Percentiles rank a stretch among this genome's conserved stretches.
These are phyloP conservation scores for Eriocheir sinensis DNA, from an alignment of 1,140 invertebrate genomes.

Conservation along the genomic window DNA sequence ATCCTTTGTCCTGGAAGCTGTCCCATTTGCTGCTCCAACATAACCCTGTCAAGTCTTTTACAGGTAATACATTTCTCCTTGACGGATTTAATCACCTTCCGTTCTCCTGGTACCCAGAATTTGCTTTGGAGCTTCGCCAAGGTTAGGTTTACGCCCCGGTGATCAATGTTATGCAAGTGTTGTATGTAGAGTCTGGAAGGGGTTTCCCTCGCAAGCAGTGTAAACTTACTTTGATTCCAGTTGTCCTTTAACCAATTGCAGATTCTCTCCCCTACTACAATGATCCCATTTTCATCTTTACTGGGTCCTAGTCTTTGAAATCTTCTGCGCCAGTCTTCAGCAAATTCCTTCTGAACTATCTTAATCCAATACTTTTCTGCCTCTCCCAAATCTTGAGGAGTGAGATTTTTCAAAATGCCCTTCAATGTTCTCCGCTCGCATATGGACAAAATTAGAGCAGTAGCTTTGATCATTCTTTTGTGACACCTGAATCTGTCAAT, in stretches of 20 bases:
- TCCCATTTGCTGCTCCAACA: constrained; percentile 29
- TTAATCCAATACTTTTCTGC: too few species aligned
- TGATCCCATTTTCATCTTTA: constrained; percentile 29
- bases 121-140: constrained; percentile 31
- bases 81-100: constrained; percentile 19
- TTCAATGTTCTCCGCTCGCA: too few species aligned
- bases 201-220: neutral
- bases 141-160: constrained; percentile 25
- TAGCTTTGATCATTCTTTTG: too few species aligned
- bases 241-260: constrained; percentile 27
- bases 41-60: neutral
- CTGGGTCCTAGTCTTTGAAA: constrained; percentile 23
- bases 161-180: constrained; percentile 41
- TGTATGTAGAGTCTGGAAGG: neutral
- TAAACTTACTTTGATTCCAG: constrained; percentile 42
- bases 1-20: constrained; percentile 35
- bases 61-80: constrained; percentile 43
- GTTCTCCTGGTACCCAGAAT: constrained; percentile 48
- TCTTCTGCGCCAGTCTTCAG: too few species aligned
- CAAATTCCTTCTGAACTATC: too few species aligned
- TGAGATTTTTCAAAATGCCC: too few species aligned
- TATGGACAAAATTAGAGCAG: too few species aligned
- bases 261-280: constrained; percentile 51
- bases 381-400: too few species aligned
- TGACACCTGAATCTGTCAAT: too few species aligned